These are phyloP conservation scores for Perca fluviatilis DNA, from an alignment of 2,113 vertebrate genomes.

Conservation along the genomic window DNA sequence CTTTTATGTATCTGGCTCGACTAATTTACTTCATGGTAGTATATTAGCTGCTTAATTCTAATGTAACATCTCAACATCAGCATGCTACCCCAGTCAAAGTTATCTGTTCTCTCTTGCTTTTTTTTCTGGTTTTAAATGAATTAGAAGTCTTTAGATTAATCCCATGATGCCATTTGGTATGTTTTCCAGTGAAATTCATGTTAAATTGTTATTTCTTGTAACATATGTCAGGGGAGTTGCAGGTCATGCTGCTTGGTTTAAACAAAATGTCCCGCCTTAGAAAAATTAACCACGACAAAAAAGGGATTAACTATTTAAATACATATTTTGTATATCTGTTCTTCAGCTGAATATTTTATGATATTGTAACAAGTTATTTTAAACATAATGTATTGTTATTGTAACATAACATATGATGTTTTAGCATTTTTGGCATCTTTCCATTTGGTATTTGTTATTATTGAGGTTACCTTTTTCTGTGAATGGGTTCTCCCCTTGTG, in stretches of 20 bases:
- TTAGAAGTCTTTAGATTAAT: slow-evolving; percentile 32
- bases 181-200: slow-evolving; percentile 32
- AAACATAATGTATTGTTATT: slow-evolving; percentile 52
- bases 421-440: slow-evolving; percentile 48
- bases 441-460: slow-evolving; percentile 62
- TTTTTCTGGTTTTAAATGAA: slow-evolving; percentile 37
- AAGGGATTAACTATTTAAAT: slow-evolving; percentile 67
- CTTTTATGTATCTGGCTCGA: slow-evolving; percentile 16
- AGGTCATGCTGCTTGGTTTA: slow-evolving; percentile 42
- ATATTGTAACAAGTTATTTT: slow-evolving; percentile 67
- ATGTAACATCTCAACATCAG: slow-evolving; percentile 48
- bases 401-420: slow-evolving; percentile 55
- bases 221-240: slow-evolving; percentile 56
- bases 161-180: slow-evolving; percentile 20
- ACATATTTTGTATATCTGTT: slow-evolving; percentile 70
- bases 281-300: slow-evolving; percentile 24
- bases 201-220: slow-evolving; percentile 57
- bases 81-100: slow-evolving; percentile 56
- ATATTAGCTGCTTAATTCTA: slow-evolving; percentile 35
- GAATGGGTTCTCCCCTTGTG: slow-evolving; percentile 61
- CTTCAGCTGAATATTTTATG: slow-evolving; percentile 68
- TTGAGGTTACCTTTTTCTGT: slow-evolving; percentile 60
- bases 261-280: slow-evolving; percentile 52
- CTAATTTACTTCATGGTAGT: slow-evolving; percentile 35
- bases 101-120: slow-evolving; percentile 32